Evolutionary conservation across 2,888 invertebrate species (phyloP), one percentile per base, ranked within the genome.

Genomic region (Bursaphelenchus okinawaensis): DNA sequence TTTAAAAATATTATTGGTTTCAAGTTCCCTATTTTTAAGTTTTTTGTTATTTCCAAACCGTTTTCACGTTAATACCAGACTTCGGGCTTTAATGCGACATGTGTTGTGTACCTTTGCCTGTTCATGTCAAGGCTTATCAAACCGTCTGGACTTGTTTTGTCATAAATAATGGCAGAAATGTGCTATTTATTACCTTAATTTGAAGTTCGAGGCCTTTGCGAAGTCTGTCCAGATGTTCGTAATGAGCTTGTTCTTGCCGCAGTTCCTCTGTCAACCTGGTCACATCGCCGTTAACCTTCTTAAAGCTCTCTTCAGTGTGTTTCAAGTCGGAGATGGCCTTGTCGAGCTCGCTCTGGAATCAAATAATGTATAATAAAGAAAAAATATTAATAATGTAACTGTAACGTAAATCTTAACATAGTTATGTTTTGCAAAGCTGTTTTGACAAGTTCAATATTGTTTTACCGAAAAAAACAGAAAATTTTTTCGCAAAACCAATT

Each of bases 271-370:
- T 94, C 68, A 98, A 88, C 84, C 96, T 90, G 81, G 95, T 94
- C 80, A 96, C 95, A 86, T 98, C 96, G 81, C 92, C 91, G 40
- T 63, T 66, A 23, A 87, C 96, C 95, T 80, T 93, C 92, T 84
- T 95, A 81, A 93, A 92, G 88, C 93, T 93, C 87, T 98, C 98
- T 85, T 98, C 96, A 78, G 93, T 92, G 87, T 91, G 91, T 89
- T 93, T 94, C 85, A 96, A 92, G 87, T 96, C 96, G 87, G 92
- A 92, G 86, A 95, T 88, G 84, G 95, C 90, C 87, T 96, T 96
- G 86, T 98, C 96, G 84, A 98, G 89, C 86, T 98, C 96, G 84
- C 93, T 91, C 88, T 88, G 68, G 58, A 75, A 68, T 12, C 1
- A n/a, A n/a, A n/a, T n/a, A n/a, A n/a, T n/a, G n/a, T n/a, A n/a